Base-by-base conservation (phyloP, 2,797 vertebrate genomes). In the Mormyrus hasselquistii region DNA sequence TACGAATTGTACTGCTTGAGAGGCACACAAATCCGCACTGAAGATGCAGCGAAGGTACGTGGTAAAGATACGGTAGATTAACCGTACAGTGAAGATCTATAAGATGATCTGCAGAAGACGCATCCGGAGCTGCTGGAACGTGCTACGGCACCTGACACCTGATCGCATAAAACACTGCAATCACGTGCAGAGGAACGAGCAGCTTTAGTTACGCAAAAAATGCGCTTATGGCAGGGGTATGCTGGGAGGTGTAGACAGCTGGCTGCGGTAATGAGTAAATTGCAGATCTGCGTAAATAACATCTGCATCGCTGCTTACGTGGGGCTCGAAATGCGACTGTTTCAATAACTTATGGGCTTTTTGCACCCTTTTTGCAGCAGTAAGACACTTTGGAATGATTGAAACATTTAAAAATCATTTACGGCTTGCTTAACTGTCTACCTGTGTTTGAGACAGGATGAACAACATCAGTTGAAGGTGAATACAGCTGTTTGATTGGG, bases 221-320 rank as follows among this genome's bases (percentile, higher is more conserved):
- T 22, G 44, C 6, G 19, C 83, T 52, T 49, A 49, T 49, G 83
- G 22, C 49, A 25, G 47, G 83, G 25, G 52, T 16, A 10, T 38
- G 22, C 52, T 55, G 19, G 10, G 22, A 25, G 22, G 84, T 38
- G 19, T 29, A 16, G 87, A 79, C 87, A 88, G 87, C 65, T 88
- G 87, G 55, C 52, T 9, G 38, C 7, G 12, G 19, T 84, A 88
- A 88, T 82, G 88, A 83, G 76, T 62, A 69, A 88, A 84, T 83
- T 8, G 52, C 34, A n/a, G 14, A 14, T 59, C 76, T 83, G 73
- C 79, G 76, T 55, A 44, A 55, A 55, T 41, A 53, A 84, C 88
- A 88, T 83, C 52, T 88, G 73, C 76, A 65, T 59, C n/a, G 10
- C 52, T 38, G 38, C 34, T 22, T 59, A 59, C 53, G 22, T 12